Evolutionary conservation across 2,797 vertebrate genomes (phyloP).

Genomic region (Alcedo quadribrachys): DNA sequence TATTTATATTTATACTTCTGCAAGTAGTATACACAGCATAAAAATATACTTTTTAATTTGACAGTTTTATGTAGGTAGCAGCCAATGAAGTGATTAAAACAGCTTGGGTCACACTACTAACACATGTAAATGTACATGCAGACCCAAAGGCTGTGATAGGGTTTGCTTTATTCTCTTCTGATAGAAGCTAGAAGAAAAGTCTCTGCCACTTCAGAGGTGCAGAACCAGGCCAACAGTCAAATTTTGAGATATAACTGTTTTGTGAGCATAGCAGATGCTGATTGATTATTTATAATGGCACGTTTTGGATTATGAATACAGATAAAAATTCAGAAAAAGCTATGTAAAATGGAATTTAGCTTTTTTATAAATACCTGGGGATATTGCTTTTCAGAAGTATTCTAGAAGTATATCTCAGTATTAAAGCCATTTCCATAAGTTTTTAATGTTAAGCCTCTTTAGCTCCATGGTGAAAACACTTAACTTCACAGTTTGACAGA

Average conservation of each 20-base stretch:
- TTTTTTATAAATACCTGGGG: constrained; percentile 29
- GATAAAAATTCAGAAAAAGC: constrained; percentile 45
- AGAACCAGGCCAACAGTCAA: not conserved
- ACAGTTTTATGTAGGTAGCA: not conserved
- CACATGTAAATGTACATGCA: not conserved
- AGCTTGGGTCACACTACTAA: not conserved
- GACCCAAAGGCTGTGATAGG: not conserved
- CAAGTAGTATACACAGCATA: not conserved
- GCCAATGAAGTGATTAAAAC: not conserved
- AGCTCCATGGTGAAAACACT: constrained; percentile 67
- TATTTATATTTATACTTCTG: not conserved
- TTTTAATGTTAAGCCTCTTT: constrained; percentile 71
- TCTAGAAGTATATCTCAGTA: constrained; percentile 56
- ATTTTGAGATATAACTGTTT: not conserved
- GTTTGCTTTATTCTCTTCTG: not conserved
- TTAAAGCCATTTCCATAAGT: constrained; percentile 65
- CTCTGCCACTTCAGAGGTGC: not conserved
- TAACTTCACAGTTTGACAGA: constrained; percentile 70
- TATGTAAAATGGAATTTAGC: not conserved
- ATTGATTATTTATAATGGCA: constrained; percentile 48
- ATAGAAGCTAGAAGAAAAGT: not conserved
- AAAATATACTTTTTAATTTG: not conserved
- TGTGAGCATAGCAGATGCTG: constrained; percentile 13
- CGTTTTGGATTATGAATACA: constrained; percentile 29
- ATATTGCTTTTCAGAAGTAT: constrained; percentile 50